phyloP scores from a whole-genome alignment of 2,888 invertebrate species.

The Myathropa florea region DNA sequence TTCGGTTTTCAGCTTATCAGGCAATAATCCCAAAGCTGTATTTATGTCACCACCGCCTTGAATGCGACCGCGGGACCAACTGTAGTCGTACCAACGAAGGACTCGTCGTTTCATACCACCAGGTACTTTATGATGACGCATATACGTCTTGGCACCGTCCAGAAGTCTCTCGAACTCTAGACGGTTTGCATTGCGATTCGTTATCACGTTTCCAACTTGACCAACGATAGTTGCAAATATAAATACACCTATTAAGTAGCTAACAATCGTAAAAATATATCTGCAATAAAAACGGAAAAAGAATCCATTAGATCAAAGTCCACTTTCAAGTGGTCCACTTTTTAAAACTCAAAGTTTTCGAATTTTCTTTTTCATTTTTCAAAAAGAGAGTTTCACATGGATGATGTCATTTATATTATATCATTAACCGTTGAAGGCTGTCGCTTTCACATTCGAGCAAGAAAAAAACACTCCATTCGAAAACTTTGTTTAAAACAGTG shows the following conservation, averaged over 20 bases:
- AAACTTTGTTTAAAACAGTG: slow-evolving; percentile 79
- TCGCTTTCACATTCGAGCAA: slow-evolving; percentile 72
- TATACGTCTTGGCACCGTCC: slow-evolving; percentile 98
- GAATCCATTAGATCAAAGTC: background rate
- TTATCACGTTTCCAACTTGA: slow-evolving; percentile 98
- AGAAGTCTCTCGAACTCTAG: slow-evolving; percentile 96
- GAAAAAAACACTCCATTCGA: slow-evolving; percentile 75
- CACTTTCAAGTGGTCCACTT: slow-evolving; percentile 17
- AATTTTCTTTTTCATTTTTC: slow-evolving; percentile 11
- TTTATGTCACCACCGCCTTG: slow-evolving; percentile 98
- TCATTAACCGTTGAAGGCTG: slow-evolving; percentile 79
- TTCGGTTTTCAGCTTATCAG: slow-evolving; percentile 98
- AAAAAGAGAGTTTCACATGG: background rate
- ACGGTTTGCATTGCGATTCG: slow-evolving; percentile 97
- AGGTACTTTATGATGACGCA: slow-evolving; percentile 97
- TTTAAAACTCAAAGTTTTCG: slow-evolving; percentile 61
- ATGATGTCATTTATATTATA: slow-evolving; percentile 73
- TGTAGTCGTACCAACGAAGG: slow-evolving; percentile 98
- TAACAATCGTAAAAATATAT: slow-evolving; percentile 97
- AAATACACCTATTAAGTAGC: slow-evolving; percentile 98
- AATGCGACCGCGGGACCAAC: slow-evolving; percentile 97
- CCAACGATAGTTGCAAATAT: slow-evolving; percentile 99
- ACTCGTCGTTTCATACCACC: slow-evolving; percentile 98
- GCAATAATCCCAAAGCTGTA: slow-evolving; percentile 94
- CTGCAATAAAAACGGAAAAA: slow-evolving; percentile 82